Evolutionary conservation across 2,888 invertebrate species (phyloP), one percentile per base, ranked within the genome.

Genomic region (Lumbricus terrestris): DNA sequence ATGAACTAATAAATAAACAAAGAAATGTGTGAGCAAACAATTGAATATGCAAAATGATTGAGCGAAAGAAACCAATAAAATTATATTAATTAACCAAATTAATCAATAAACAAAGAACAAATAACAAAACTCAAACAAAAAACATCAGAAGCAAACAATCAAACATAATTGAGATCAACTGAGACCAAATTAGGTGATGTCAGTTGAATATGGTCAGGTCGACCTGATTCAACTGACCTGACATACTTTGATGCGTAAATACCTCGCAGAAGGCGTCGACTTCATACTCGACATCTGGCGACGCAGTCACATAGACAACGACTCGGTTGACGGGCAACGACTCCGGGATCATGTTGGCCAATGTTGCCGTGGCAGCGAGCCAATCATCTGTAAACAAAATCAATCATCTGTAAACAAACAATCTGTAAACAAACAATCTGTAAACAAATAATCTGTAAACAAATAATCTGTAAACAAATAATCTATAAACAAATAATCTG

Each of bases 381-480:
- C 94, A 95, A 89, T 95, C 94, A 91, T 94, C 94, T 94, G 92
- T 2, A 93, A 88, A 88, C 8, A n/a, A 88, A 13, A 88, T 13
- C 34, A 88, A 88, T 88, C 88, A 88, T 13, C 6, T 29, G n/a
- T 38, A 88, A 34, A 13, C 18, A 23, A 88, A n/a, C n/a, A n/a
- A 91, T 94, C 94, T 94, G 92, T 2, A 93, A 88, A 88, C 8
- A n/a, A 88, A 13, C 34, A 88, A 88, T 88, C 88, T n/a, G n/a
- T n/a, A n/a, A n/a, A n/a, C n/a, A n/a, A n/a, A n/a, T n/a, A n/a
- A 88, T 13, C 6, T 29, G n/a, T 38, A 88, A 34, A 13, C 18
- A 23, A 95, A 89, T 95, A 94, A 91, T 94, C 94, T 94, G 92
- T 2, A 93, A 88, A 88, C 8, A n/a, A 88, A 13, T n/a, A n/a